Conservation (phyloP, 2,113 vertebrate genomes). For the Corythoichthys haematopterus region DNA sequence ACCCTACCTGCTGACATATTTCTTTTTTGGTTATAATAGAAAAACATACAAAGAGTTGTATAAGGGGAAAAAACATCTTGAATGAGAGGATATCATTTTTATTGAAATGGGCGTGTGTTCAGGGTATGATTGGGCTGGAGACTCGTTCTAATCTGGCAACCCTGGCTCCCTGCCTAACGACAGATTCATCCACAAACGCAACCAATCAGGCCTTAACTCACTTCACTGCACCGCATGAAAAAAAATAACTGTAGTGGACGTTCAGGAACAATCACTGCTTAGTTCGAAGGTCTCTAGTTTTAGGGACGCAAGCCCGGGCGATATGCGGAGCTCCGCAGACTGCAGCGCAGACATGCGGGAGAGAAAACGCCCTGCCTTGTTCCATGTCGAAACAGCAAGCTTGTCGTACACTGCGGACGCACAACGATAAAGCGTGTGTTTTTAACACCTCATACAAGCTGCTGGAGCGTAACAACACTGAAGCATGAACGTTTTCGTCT, state of each 20-base stretch:
- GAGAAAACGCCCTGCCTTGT: conserved; percentile 78
- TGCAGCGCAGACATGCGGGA: conserved; percentile 49
- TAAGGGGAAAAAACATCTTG: no score
- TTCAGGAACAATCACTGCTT: conserved; percentile 29
- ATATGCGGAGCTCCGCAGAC: background rate
- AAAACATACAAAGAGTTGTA: no score
- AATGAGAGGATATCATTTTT: no score
- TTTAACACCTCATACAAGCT: conserved; percentile 8
- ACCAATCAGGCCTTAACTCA: conserved; percentile 25
- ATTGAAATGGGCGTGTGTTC: no score
- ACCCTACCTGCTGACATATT: no score
- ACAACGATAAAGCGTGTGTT: conserved; percentile 8
- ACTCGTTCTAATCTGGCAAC: no score
- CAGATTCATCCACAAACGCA: conserved; percentile 14
- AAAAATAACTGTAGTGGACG: conserved; percentile 24
- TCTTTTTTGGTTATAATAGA: no score
- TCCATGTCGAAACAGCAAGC: conserved; percentile 51
- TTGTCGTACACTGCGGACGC: conserved; percentile 19
- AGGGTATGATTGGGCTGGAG: no score
- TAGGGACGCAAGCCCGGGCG: background rate
- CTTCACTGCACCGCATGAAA: conserved; percentile 26
- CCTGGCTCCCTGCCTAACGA: conserved; percentile 14
- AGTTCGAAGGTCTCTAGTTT: conserved; percentile 14
- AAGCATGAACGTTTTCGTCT: conserved; percentile 28
- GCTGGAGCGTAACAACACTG: conserved; percentile 29